These are phyloP conservation scores for Trachelus iudaicus DNA, from an alignment of 2,888 invertebrate species.

Conservation along the genomic window DNA sequence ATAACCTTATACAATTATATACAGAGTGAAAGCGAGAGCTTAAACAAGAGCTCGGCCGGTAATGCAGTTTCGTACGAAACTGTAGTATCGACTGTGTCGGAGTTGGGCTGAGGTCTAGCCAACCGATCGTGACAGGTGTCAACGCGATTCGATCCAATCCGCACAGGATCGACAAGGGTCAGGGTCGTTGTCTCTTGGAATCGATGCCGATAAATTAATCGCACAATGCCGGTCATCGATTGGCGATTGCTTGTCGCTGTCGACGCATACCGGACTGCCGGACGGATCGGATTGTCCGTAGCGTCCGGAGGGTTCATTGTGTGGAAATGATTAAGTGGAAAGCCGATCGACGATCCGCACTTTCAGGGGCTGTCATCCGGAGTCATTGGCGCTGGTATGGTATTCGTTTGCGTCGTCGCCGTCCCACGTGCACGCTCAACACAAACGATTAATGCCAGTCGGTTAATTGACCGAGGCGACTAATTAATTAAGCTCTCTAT, in stretches of 20 bases:
- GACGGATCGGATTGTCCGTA: neutral
- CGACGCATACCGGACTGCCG: neutral
- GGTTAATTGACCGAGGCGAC: conserved; percentile 50
- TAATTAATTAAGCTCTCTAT: conserved; percentile 52
- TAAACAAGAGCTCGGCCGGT: neutral
- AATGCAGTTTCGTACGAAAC: neutral
- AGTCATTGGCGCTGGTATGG: neutral
- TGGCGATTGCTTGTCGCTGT: neutral
- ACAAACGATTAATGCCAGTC: conserved; percentile 32
- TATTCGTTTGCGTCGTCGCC: neutral
- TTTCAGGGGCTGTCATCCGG: conserved; percentile 1
- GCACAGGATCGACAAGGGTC: neutral
- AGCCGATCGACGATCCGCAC: conserved; percentile 9
- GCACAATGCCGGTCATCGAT: conserved; percentile 3
- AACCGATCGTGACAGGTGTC: neutral
- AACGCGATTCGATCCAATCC: neutral
- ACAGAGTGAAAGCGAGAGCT: neutral
- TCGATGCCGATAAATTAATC: conserved; percentile 1
- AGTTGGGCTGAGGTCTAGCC: neutral
- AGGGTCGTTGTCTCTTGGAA: conserved; percentile 1
- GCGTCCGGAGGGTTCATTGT: conserved; percentile 34
- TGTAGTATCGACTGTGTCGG: neutral
- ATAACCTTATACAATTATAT: neutral
- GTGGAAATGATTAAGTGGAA: conserved; percentile 49
- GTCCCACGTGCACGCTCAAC: neutral